Evolutionary conservation across 2,888 invertebrate species (phyloP), one percentile per base, ranked within the genome.

Genomic region (Volucella bombylans): DNA sequence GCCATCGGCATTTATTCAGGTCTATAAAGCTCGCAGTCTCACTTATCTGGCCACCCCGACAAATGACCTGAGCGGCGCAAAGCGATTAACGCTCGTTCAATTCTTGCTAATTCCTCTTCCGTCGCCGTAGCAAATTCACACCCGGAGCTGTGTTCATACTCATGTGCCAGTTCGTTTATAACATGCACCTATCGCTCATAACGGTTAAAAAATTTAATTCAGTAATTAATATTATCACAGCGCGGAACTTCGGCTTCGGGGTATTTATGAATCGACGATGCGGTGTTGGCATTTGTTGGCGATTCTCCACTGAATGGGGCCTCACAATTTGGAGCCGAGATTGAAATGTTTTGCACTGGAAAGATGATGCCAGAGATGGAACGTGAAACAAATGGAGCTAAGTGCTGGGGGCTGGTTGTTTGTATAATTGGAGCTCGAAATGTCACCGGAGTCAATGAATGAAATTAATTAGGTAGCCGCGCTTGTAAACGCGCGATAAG

Each of bases 401-500:
- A 62, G 62, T 50, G 12, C 14, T 39, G 47, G 41, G 43, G 54
- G 59, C 54, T 54, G 31, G 31, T 6, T 8, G 79, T 50, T 79
- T 73, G 69, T 79, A 64, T 83, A 79, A 79, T 78, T 83, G 74
- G 80, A 79, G 74, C 74, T 79, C 45, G 43, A 80, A 72, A 80
- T 80, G 83, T 85, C 83, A 85, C 65, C 71, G 67, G 71, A 76
- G 83, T 85, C 83, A 85, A 11, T 80, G 80, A 83, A 85, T 80
- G 62, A 85, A 85, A 85, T 85, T 85, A 85, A 85, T 85, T 85
- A 80, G 83, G 83, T 85, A 74, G 71, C 79, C 10, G 43, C 80
- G 43, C 80, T 76, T 31, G 76, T 85, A 80, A 79, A 69, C 57
- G 73, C 62, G 31, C 57, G 71, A 76, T 80, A 80, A 62, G 71